Evolutionary conservation across 2,113 vertebrate species (phyloP).

Genomic region (Acrocephalus arundinaceus): DNA sequence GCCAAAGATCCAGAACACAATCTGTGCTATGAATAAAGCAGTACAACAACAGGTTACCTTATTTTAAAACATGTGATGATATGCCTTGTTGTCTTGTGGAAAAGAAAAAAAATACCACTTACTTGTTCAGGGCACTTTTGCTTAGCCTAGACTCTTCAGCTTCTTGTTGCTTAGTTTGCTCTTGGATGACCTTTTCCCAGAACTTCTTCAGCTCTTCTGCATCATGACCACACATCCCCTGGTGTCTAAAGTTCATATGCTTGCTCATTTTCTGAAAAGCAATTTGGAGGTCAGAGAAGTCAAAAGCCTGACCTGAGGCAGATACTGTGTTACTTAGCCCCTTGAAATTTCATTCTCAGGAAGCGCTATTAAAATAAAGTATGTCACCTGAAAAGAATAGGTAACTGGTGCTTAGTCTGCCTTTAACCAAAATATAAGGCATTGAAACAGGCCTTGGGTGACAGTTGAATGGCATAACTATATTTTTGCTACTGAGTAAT

Average conservation of each 20-base stretch:
- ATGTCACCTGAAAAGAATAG: background rate
- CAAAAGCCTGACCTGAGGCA: background rate
- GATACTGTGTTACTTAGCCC: background rate
- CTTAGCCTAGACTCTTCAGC: conserved; percentile 50
- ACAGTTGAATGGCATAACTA: background rate
- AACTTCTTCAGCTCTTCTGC: conserved; percentile 59
- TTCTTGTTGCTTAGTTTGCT: conserved; percentile 34
- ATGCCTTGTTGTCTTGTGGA: background rate
- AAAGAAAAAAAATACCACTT: conserved; percentile 26
- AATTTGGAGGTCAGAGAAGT: conserved; percentile 1
- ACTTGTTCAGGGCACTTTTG: conserved; percentile 68
- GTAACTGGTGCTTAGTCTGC: background rate
- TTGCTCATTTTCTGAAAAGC: conserved; percentile 65
- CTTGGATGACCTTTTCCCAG: conserved; percentile 67
- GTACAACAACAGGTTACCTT: conserved; percentile 37
- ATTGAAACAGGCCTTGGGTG: background rate
- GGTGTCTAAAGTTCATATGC: background rate
- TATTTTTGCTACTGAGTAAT: background rate
- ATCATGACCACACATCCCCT: background rate
- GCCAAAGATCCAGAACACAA: conserved; percentile 45
- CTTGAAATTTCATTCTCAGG: background rate
- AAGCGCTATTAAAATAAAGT: background rate
- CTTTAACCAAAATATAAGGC: conserved; percentile 15
- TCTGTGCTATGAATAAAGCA: conserved; percentile 61
- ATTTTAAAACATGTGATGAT: background rate